Base-by-base conservation (phyloP, 1,140 invertebrate genomes). In the Bombus pascuorum region DNA sequence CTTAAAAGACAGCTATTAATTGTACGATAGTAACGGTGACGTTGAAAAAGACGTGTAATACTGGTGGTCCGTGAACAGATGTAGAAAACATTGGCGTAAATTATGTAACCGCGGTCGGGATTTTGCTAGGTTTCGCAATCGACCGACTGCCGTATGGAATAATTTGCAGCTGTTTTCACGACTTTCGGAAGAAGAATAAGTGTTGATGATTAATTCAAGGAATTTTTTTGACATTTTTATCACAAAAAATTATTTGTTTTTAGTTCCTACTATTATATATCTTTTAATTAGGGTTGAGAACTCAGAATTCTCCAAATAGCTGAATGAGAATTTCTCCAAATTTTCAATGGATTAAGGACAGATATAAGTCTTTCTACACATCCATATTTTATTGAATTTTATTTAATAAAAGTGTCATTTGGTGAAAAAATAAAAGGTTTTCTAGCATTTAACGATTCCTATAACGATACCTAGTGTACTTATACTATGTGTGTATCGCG, bases 21-120 rank as follows among this genome's bases (percentile, higher is more conserved):
- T 62, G 82, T 25, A 22, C 37, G 37, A 4, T n/a, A 6, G 28
- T 28, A n/a, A 12, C 73, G 47, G 44, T 32, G 75, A 71, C 47
- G 39, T 78, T 84, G 82, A 79, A 72, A 84, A 78, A 84, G 65
- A 0, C 39, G 4, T 25, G 75, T 37, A 71, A 84, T 84, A 79
- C 47, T 15, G 25, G 47, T 15, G 28, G 22, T 12, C 34, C 6
- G 28, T 15, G 81, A 34, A 70, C 74, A 57, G 65, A 47, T 59
- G 37, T 71, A 25, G 75, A 37, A 79, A 70, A 84, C 53, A 84
- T 62, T 71, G 9, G n/a, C 2, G 34, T 80, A 39, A 80, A 80
- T 80, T 80, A 70, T 70, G 78, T 47, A 47, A 53, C 13, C n/a
- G 39, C 5, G n/a, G 59, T 25, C 25, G 32, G 42, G 39, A 66